Conservation (phyloP, 1,140 invertebrate genomes). For the Scaptodrosophila lebanonensis region DNA sequence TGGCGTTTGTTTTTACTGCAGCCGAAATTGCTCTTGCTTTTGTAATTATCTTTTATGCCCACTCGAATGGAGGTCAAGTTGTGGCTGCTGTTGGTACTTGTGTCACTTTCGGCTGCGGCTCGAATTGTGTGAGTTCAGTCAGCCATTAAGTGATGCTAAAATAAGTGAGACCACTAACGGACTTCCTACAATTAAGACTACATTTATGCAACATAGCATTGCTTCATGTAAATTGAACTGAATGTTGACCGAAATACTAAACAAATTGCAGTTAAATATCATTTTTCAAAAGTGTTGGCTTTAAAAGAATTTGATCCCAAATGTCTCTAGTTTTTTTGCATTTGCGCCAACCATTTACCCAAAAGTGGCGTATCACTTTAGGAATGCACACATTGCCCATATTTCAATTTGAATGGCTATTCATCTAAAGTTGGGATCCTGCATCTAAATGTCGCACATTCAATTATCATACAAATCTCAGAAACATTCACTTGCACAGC, state of each 20-base stretch:
- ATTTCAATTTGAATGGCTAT: conserved; percentile 49
- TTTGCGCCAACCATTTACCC: conserved; percentile 1
- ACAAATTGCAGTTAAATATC: too few species aligned
- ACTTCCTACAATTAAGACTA: too few species aligned
- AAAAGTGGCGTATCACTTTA: neutral
- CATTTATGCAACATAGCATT: too few species aligned
- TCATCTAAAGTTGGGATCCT: conserved; percentile 21
- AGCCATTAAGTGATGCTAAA: neutral
- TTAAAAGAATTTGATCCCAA: too few species aligned
- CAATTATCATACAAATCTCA: conserved; percentile 43
- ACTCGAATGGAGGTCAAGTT: conserved; percentile 62
- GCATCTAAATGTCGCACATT: conserved; percentile 37
- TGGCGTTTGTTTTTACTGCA: conserved; percentile 24
- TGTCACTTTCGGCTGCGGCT: conserved; percentile 33
- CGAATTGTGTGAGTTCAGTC: conserved; percentile 26
- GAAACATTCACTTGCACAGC: conserved; percentile 43
- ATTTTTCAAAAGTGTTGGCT: too few species aligned
- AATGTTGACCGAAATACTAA: too few species aligned
- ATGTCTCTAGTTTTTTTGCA: too few species aligned
- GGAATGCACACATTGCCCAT: conserved; percentile 21
- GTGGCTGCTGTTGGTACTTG: conserved; percentile 52
- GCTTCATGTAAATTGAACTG: too few species aligned
- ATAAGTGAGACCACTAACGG: too few species aligned
- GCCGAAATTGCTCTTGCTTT: conserved; percentile 22
- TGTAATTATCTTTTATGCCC: conserved; percentile 39